Evolutionary conservation across 2,888 invertebrate genomes (phyloP).

Genomic region (Psylliodes chrysocephalus): DNA sequence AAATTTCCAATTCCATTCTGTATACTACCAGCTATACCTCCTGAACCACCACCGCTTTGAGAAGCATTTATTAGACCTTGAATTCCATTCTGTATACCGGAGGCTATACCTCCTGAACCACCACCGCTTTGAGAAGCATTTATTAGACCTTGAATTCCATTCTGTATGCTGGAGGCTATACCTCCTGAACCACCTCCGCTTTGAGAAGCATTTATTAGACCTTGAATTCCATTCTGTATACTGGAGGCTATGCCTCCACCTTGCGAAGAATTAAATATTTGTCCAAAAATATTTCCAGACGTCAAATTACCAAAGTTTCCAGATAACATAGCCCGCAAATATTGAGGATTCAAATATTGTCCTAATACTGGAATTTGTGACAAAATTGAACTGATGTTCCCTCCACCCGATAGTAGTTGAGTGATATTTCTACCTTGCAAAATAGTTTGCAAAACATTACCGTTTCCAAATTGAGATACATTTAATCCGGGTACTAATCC

Average conservation of each 20-base stretch:
- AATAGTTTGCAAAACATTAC: slow-evolving; percentile 9
- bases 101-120: not conserved
- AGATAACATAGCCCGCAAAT: not conserved
- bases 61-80: not conserved
- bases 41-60: not conserved
- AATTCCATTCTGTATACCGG: slow-evolving; percentile 2
- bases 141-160: not conserved
- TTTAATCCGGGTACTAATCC: slow-evolving; percentile 17
- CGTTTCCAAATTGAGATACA: slow-evolving; percentile 2
- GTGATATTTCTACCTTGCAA: slow-evolving; percentile 12
- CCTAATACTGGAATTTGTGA: slow-evolving; percentile 23
- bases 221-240: not conserved
- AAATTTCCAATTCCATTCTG: slow-evolving; percentile 5
- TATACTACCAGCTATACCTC: not conserved
- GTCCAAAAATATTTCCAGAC: not conserved
- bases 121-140: slow-evolving; percentile 8
- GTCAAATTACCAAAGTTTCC: not conserved
- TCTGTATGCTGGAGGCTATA: slow-evolving; percentile 1
- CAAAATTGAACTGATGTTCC: slow-evolving; percentile 1
- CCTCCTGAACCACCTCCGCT: not conserved
- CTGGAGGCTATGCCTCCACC: not conserved
- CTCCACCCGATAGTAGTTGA: not conserved
- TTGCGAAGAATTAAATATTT: slow-evolving; percentile 3
- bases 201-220: slow-evolving; percentile 1
- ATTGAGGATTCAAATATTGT: not conserved